Percentiles rank a stretch among this genome's conserved stretches.
phyloP scores from a whole-genome alignment of 1,140 invertebrate genomes.

The Rhopalosiphum maidis region DNA sequence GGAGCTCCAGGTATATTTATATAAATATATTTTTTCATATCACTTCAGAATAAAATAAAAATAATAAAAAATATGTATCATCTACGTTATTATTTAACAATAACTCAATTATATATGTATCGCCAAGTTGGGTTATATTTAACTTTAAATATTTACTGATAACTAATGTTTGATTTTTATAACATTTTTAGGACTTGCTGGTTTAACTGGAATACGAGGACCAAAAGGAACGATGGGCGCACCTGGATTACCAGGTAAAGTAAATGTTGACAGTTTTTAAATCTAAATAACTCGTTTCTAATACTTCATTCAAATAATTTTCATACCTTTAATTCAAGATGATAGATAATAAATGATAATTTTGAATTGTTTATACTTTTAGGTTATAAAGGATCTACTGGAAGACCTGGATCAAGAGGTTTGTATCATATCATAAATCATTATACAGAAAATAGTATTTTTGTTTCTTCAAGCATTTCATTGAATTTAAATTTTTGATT shows the following conservation, averaged over 20 bases:
- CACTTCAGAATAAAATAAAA: background rate
- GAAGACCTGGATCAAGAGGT: conserved; percentile 19
- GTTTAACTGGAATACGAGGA: conserved; percentile 66
- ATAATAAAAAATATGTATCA: background rate
- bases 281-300: background rate
- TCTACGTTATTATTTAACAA: background rate
- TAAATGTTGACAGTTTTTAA: background rate
- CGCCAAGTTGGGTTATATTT: background rate
- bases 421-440: background rate
- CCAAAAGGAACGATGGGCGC: conserved; percentile 68
- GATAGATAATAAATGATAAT: background rate
- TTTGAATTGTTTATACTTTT: conserved; percentile 18
- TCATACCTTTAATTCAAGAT: background rate
- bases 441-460: background rate
- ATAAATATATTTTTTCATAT: background rate
- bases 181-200: conserved; percentile 58
- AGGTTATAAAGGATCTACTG: conserved; percentile 34
- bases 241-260: conserved; percentile 64
- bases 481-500: background rate
- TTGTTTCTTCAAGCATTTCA: background rate
- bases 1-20: conserved; percentile 64
- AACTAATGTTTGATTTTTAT: background rate
- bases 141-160: background rate
- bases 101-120: background rate
- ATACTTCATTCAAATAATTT: background rate